These are phyloP conservation scores for Brachionus calyciflorus DNA, from an alignment of 1,140 invertebrate species.

Conservation along the genomic window DNA sequence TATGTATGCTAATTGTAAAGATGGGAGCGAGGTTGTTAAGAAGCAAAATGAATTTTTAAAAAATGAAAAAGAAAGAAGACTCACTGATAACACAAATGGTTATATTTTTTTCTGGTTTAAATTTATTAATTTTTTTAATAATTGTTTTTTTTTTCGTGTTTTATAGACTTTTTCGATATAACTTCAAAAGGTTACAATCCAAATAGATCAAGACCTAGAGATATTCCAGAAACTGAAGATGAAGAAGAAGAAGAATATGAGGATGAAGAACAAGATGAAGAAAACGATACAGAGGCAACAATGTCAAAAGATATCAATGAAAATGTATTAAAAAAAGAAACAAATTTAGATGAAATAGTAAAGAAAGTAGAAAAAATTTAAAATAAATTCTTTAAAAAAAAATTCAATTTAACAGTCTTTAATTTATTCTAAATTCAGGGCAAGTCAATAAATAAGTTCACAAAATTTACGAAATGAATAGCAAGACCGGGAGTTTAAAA, in stretches of 20 bases:
- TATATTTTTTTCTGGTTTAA: not conserved
- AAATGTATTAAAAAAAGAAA: not conserved
- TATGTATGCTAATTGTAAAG: conserved; percentile 37
- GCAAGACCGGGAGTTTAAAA: too few species aligned
- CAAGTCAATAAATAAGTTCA: too few species aligned
- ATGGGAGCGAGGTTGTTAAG: conserved; percentile 31
- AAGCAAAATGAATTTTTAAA: conserved; percentile 46
- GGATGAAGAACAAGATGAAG: not conserved
- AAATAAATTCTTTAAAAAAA: not conserved
- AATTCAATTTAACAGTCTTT: too few species aligned
- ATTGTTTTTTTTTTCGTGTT: not conserved
- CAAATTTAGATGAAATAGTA: not conserved
- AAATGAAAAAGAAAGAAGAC: conserved; percentile 36
- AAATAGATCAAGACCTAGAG: not conserved
- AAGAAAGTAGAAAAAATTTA: conserved; percentile 30
- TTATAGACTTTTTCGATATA: conserved; percentile 15
- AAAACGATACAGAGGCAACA: not conserved
- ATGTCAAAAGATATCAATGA: not conserved
- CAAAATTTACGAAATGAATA: too few species aligned
- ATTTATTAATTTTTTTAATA: not conserved
- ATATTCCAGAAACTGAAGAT: conserved; percentile 13
- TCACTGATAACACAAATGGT: not conserved
- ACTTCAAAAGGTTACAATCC: conserved; percentile 20
- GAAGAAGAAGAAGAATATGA: not conserved
- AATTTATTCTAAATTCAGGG: too few species aligned